Evolutionary conservation across 1,140 invertebrate species (phyloP).

Genomic region (Sinonovacula constricta): DNA sequence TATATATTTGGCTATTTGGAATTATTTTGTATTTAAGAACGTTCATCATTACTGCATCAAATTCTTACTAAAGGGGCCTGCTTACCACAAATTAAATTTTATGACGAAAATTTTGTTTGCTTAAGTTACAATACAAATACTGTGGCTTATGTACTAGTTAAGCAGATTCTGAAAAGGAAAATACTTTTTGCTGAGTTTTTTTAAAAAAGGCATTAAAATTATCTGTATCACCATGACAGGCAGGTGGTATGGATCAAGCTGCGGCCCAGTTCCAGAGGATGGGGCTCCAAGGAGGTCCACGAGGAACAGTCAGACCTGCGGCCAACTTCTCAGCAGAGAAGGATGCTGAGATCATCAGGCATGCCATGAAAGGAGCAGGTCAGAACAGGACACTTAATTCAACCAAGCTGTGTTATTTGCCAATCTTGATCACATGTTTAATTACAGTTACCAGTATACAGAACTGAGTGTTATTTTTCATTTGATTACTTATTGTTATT

Average conservation of each 20-base stretch:
- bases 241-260: slow-evolving; percentile 5
- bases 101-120: background rate
- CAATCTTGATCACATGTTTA: too few relatives aligned
- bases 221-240: background rate
- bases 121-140: background rate
- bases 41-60: too few relatives aligned
- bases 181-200: background rate
- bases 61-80: too few relatives aligned
- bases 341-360: slow-evolving; percentile 70
- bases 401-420: too few relatives aligned
- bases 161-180: too few relatives aligned
- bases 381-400: too few relatives aligned
- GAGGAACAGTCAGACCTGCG: slow-evolving; percentile 69
- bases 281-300: slow-evolving; percentile 55
- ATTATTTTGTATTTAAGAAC: too few relatives aligned
- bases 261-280: slow-evolving; percentile 51
- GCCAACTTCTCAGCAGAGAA: slow-evolving; percentile 72
- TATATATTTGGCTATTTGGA: too few relatives aligned
- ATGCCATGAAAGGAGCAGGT: slow-evolving; percentile 76
- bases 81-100: background rate
- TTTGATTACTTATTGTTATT: too few relatives aligned
- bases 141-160: too few relatives aligned
- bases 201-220: background rate
- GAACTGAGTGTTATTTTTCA: too few relatives aligned
- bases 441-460: too few relatives aligned